Evolutionary conservation across 2,888 invertebrate species (phyloP), one percentile per base, ranked within the genome.

Genomic region (Acanthosoma haemorrhoidale): DNA sequence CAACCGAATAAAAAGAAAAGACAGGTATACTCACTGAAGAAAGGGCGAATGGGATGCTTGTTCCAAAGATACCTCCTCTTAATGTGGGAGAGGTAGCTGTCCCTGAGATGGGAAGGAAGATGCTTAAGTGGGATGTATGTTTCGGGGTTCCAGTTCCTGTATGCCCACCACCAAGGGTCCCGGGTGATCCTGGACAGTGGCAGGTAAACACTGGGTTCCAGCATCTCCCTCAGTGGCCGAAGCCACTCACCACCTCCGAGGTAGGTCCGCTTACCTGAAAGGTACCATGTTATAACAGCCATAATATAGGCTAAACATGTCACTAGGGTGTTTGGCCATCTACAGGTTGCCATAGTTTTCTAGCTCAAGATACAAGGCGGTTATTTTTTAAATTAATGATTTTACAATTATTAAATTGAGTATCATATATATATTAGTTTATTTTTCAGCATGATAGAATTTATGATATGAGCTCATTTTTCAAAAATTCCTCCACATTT

Each of bases 21-120:
- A 9, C 9, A 32, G 1, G 25, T 21, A 13, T n/a, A n/a, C 51
- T 51, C n/a, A 51, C 51, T 51, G 25, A 51, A 91, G 84, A 92
- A 88, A 80, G 92, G 92, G 84, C 93, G 89, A 82, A 90, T 86
- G 81, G 94, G 94, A 83, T 94, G 93, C 83, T 89, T 90, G 82
- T 89, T 88, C 94, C 94, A 94, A 79, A 94, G 86, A 84, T 90
- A 94, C 82, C 88, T 89, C 83, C 91, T 90, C 86, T 92, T 93
- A 81, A 94, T 87, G 73, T 93, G 94, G 79, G 92, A 93, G 82
- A 94, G 87, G 84, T 89, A 94, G 79, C 92, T 92, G 84, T 91
- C 90, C 77, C 94, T 86, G 80, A 92, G 85, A 83, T 88, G 89
- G 81, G 87, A 90, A 74, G 90, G 89, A 57, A 67, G 71, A 73